phyloP scores from a whole-genome alignment of 2,888 invertebrate species.

The Dione vanillae region DNA sequence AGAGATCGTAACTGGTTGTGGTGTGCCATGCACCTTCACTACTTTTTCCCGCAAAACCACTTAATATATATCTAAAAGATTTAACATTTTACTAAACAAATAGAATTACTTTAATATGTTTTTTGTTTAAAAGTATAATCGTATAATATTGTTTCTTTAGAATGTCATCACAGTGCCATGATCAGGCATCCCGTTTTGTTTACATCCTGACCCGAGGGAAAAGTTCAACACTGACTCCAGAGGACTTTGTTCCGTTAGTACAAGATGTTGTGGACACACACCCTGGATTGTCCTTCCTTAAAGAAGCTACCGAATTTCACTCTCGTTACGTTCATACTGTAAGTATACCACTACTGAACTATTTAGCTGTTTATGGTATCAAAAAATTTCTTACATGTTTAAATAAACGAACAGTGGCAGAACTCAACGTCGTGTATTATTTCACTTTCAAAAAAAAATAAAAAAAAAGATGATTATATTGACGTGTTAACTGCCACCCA shows the following conservation, averaged over 20 bases:
- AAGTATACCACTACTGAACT: constrained; percentile 51
- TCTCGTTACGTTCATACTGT: constrained; percentile 99
- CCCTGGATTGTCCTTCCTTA: constrained; percentile 98
- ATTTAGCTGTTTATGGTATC: neutral
- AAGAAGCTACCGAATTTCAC: constrained; percentile 99
- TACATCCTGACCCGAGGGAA: constrained; percentile 91
- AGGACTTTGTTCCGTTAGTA: constrained; percentile 96
- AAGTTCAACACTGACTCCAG: constrained; percentile 88
- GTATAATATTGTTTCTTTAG: constrained; percentile 69
- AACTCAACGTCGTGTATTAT: no score
- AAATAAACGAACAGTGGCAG: no score
- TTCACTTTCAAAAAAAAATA: no score
- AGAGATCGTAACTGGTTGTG: constrained; percentile 18
- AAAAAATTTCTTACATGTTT: no score
- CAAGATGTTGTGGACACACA: constrained; percentile 99
- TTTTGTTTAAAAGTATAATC: neutral
- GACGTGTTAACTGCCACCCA: no score
- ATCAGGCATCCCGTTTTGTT: constrained; percentile 94
- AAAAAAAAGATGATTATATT: no score
- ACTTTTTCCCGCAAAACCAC: constrained; percentile 11
- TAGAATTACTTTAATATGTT: neutral
- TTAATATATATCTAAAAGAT: neutral
- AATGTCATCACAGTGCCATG: constrained; percentile 92
- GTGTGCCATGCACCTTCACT: neutral
- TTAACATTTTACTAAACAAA: no score